Conservation (phyloP, 2,888 invertebrate genomes). For the Chironomus riparius region DNA sequence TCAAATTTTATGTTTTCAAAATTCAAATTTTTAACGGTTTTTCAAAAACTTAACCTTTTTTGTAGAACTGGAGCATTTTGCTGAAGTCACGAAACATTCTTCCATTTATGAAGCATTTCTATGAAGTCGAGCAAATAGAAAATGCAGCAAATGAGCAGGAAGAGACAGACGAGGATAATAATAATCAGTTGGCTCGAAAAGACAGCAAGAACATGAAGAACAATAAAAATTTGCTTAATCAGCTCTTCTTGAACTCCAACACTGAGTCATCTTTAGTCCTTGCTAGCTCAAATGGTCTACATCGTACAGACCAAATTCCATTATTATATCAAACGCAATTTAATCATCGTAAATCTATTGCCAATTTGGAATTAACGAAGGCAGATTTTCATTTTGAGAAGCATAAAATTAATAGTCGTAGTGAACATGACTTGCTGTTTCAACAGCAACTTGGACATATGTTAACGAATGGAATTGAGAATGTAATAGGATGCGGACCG, state of each 20-base stretch:
- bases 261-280: neutral
- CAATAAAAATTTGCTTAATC: conserved; percentile 19
- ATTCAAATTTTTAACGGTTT: too few relatives aligned
- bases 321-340: conserved; percentile 17
- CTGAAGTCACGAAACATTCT: conserved; percentile 16
- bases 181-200: conserved; percentile 3
- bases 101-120: conserved; percentile 24
- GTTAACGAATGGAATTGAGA: conserved; percentile 7
- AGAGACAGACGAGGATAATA: conserved; percentile 1
- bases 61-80: conserved; percentile 19
- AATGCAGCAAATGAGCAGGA: conserved; percentile 8
- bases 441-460: conserved; percentile 16
- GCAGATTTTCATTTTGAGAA: conserved; percentile 13
- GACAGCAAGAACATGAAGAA: conserved; percentile 20
- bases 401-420: conserved; percentile 11
- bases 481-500: neutral
- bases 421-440: conserved; percentile 16
- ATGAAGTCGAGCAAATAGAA: neutral
- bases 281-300: neutral
- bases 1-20: too few relatives aligned
- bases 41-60: too few relatives aligned
- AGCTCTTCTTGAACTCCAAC: conserved; percentile 7
- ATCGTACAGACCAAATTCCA: conserved; percentile 14
- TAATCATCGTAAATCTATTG: conserved; percentile 22
- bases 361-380: conserved; percentile 11